These are phyloP conservation scores for Heliconius ethilla DNA, from an alignment of 2,888 invertebrate genomes.

Conservation along the genomic window DNA sequence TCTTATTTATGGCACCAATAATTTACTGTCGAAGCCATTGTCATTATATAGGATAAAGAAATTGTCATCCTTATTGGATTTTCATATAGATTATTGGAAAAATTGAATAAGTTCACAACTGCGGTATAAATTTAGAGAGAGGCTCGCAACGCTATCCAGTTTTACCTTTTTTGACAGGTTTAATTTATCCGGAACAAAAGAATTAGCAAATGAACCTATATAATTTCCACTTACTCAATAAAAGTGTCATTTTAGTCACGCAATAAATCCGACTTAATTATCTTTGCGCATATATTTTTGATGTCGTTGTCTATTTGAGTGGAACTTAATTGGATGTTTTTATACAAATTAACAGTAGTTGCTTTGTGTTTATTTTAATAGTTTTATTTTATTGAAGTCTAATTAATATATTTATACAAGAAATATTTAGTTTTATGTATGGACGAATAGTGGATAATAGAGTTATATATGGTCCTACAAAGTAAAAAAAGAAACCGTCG, in stretches of 20 bases:
- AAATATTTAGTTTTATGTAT: neutral
- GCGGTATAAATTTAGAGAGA: conserved; percentile 40
- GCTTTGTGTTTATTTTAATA: too few species aligned
- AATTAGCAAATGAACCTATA: conserved; percentile 40
- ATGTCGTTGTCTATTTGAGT: conserved; percentile 30
- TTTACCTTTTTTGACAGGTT: conserved; percentile 43
- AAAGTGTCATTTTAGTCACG: conserved; percentile 37
- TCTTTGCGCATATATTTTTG: conserved; percentile 33
- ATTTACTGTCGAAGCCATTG: conserved; percentile 70
- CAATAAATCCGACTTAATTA: conserved; percentile 37
- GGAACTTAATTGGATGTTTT: conserved; percentile 15
- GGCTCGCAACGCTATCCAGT: conserved; percentile 34
- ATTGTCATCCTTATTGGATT: conserved; percentile 61
- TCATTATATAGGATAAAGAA: conserved; percentile 61
- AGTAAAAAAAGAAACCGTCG: neutral
- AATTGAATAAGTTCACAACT: conserved; percentile 47
- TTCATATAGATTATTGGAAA: conserved; percentile 52
- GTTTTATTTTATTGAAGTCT: neutral
- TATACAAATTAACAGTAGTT: neutral
- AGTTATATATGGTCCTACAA: neutral
- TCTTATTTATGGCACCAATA: conserved; percentile 76
- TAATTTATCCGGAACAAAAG: conserved; percentile 42
- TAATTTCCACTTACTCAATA: conserved; percentile 37
- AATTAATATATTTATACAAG: neutral
- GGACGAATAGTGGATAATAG: neutral